Conservation (phyloP, 2,888 invertebrate genomes). For the Unio delphinus region DNA sequence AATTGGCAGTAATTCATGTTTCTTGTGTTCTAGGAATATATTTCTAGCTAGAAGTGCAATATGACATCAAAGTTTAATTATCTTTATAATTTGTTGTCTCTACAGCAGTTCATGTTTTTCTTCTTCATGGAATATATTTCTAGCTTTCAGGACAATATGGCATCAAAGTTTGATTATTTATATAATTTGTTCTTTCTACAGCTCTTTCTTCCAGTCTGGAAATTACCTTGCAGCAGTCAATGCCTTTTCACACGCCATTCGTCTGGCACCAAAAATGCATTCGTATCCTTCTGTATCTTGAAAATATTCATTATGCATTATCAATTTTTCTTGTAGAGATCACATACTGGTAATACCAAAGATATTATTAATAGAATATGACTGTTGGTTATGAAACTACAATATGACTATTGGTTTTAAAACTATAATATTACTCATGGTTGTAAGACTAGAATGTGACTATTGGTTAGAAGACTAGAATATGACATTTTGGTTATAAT, state of each 20-base stretch:
- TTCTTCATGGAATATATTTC: neutral
- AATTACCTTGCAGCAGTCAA: conserved; percentile 87
- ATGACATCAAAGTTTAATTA: neutral
- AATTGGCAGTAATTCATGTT: too few species aligned
- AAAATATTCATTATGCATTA: neutral
- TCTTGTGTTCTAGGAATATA: neutral
- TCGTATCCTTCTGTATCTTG: conserved; percentile 71
- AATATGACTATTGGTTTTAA: too few species aligned
- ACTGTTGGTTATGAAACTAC: too few species aligned
- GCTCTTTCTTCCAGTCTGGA: conserved; percentile 81
- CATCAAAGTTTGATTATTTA: neutral
- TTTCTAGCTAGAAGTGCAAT: neutral
- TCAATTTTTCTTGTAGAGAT: too few species aligned
- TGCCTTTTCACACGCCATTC: conserved; percentile 85
- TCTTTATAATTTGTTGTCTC: conserved; percentile 17
- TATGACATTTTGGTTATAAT: too few species aligned
- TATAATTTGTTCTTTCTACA: conserved; percentile 55
- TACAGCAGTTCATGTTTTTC: conserved; percentile 63
- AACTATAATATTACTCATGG: too few species aligned
- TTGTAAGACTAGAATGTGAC: too few species aligned
- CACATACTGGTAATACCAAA: too few species aligned
- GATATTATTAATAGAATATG: too few species aligned
- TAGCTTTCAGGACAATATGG: neutral
- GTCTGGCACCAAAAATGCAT: conserved; percentile 81
- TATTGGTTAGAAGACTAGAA: too few species aligned